Base-by-base conservation (phyloP, 1,140 invertebrate species). In the Cotesia glomerata region DNA sequence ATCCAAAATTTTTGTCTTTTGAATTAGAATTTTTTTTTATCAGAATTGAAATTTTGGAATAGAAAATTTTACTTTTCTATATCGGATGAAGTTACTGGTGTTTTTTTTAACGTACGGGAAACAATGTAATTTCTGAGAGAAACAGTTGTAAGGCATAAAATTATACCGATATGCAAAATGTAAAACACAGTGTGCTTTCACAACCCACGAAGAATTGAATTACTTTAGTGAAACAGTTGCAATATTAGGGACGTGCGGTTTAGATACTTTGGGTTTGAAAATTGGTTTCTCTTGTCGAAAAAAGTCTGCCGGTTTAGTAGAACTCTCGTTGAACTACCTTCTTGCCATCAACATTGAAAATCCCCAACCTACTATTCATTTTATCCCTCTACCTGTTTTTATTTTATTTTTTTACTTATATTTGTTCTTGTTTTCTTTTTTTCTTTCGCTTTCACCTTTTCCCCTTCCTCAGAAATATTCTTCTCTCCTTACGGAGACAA, bases 221-320 rank as follows among this genome's bases (percentile, higher is more conserved):
- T 63, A 71, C 69, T 45, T 2, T 51, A 18, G 59, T 51, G 59
- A 52, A 18, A 52, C 45, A 32, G 69, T 71, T 62, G 72, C 69
- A 63, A 69, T 74, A 71, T 71, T 72, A 64, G 69, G 61, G 63
- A 69, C 67, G 62, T 72, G 65, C 73, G 65, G 69, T 68, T 69
- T 11, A 34, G 51, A 74, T 71, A 74, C 69, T 74, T 74, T 71
- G 34, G 71, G 69, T 74, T 74, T 71, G 71, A 63, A 71, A 74
- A 74, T 74, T 74, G 73, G 73, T 74, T 74, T 72, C 69, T 72
- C 69, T 72, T 61, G 69, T 71, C 54, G 65, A n/a, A 32, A 61
- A 34, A 34, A 62, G 51, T 36, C 34, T 62, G 58, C 13, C 9
- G n/a, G 58, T 51, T 62, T 26, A 3, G 39, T 16, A 63, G 13